These are phyloP conservation scores for Drosophila demipolita DNA, from an alignment of 2,888 invertebrate genomes.

Conservation along the genomic window DNA sequence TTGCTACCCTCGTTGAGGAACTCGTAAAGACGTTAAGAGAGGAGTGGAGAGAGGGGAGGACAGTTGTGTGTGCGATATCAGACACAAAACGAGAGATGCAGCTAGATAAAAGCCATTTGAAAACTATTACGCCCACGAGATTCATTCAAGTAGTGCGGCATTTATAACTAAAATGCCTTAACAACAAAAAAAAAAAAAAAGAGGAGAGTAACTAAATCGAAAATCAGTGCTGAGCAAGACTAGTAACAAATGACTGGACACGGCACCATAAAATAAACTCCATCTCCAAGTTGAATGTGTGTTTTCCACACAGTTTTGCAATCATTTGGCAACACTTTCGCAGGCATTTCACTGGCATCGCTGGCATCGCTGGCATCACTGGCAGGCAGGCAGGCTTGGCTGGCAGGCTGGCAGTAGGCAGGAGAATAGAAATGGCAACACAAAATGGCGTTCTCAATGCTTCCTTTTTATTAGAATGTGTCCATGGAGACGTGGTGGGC, in stretches of 20 bases:
- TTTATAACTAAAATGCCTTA: constrained; percentile 74
- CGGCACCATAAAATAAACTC: constrained; percentile 14
- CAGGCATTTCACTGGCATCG: constrained; percentile 47
- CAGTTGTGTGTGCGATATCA: constrained; percentile 51
- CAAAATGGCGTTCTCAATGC: constrained; percentile 71
- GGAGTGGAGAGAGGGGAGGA: not conserved
- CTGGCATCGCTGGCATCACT: constrained; percentile 50
- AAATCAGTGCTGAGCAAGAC: constrained; percentile 48
- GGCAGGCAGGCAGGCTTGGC: too few species aligned
- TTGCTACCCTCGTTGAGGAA: constrained; percentile 23
- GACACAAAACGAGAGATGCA: constrained; percentile 30
- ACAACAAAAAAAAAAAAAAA: constrained; percentile 2
- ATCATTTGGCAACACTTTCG: constrained; percentile 29
- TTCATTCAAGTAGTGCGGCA: constrained; percentile 79
- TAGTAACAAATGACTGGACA: constrained; percentile 5
- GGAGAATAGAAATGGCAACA: constrained; percentile 58
- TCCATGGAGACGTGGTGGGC: constrained; percentile 72
- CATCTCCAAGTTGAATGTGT: constrained; percentile 13
- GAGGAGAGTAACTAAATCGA: constrained; percentile 22
- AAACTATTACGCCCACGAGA: constrained; percentile 81
- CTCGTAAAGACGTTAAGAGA: not conserved
- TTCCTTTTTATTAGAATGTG: constrained; percentile 79
- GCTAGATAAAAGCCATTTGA: constrained; percentile 73
- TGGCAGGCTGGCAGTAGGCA: constrained; percentile 37
- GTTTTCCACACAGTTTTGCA: not conserved